Evolutionary conservation across 2,113 vertebrate genomes (phyloP), one percentile per base, ranked within the genome.

Genomic region (Morone chrysops): DNA sequence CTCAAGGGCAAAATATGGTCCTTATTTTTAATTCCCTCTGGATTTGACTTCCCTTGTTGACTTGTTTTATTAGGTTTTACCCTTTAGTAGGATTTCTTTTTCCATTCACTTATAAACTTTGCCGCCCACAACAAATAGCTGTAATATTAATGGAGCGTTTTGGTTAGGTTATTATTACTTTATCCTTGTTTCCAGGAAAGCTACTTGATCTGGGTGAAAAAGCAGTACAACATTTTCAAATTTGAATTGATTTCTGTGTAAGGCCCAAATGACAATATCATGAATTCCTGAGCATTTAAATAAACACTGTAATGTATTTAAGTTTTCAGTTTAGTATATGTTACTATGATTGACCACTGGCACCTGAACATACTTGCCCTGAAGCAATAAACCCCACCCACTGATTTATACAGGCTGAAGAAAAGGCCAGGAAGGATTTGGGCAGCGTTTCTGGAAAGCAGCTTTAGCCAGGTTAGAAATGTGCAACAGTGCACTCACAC

Each of bases 1-100:
- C 90, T 81, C 72, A 9, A 67, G 79, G 77, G 70, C 59, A 81
- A 84, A 87, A 87, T 80, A 59, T 81, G 80, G 63, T 82, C 70
- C 62, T 74, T 81, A 60, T 81, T 90, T 36, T 65, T 67, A 16
- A 81, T 80, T 86, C 84, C 75, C 86, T 60, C 48, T 0, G 16
- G 85, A 86, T 71, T 36, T 63, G 4, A 82, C 72, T 73, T 87
- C 75, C 41, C 66, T 31, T 36, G 70, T 75, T 87, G 74, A 78
- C 67, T 88, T 72, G 12, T 75, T 76, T 82, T 51, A 85, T 86
- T 80, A 70, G 4, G 4, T 31, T 75, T 70, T 77, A 31, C 38
- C 41, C 14, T 57, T 31, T 20, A 25, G 38, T 56, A 10, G 60
- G 41, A 47, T 67, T 40, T 82, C 38, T 18, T 48, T 75, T 81